Evolutionary conservation across 2,113 vertebrate genomes (phyloP), one percentile per base, ranked within the genome.

Genomic region (Holacanthus passer): DNA sequence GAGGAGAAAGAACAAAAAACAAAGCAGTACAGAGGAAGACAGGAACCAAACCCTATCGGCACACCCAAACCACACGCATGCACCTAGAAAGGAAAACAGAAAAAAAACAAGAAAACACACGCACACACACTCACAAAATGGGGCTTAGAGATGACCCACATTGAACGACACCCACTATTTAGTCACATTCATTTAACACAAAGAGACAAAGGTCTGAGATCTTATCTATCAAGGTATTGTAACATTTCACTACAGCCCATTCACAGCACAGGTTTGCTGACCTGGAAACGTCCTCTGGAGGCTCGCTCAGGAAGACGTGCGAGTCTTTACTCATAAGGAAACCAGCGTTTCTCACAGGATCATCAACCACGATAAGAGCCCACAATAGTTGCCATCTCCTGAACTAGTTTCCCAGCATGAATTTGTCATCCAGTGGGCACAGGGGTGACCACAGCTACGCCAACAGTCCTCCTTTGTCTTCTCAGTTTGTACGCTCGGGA

Each of bases 391-490:
- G 67, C 75, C 70, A 47, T 69, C 52, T 87, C 76, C 48, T 73
- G 53, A 81, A 63, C 78, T 24, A 63, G 32, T 74, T 88, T 81
- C 67, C 60, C 32, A 12, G 56, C 31, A 71, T 50, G 73, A 35
- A 75, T 82, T 73, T 79, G 84, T 85, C 84, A 85, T 55, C 63
- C 20, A 16, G 59, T 13, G 56, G 69, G 56, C 59, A 62, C 50
- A 80, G 83, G 73, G 60, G 74, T 87, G 86, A 81, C 66, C 69
- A 14, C 66, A 59, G 76, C 62, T 47, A 59, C 10, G 10, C 47
- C 60, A 77, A 55, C 85, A 84, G 75, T 10, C 66, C 71, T 45
- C 82, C 55, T 86, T 88, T 92, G 86, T 87, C 85, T 81, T 66
- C 64, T 75, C 60, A 29, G 73, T 31, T 35, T 31, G n/a, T 12